Evolutionary conservation across 2,888 invertebrate genomes (phyloP).

Genomic region (Cryptus viduatorius): DNA sequence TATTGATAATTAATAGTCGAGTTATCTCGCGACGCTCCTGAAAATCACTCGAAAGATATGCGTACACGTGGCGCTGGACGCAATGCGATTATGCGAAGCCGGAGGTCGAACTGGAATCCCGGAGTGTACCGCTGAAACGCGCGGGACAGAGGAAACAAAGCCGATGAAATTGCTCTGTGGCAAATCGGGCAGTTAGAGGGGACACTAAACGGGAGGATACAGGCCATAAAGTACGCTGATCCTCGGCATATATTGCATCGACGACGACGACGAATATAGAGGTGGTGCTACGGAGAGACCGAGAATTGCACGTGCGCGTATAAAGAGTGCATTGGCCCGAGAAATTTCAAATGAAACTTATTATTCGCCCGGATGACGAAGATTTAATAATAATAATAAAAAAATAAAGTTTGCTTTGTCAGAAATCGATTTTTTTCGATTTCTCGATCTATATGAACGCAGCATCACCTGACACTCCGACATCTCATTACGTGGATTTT

Average conservation of each 20-base stretch:
- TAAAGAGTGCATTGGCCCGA: slow-evolving; percentile 25
- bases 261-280: slow-evolving; percentile 46
- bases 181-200: slow-evolving; percentile 64
- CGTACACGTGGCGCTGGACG: no score
- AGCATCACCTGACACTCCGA: not conserved
- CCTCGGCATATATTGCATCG: slow-evolving; percentile 36
- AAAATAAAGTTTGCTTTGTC: no score
- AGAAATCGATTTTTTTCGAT: no score
- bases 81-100: no score
- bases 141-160: slow-evolving; percentile 67
- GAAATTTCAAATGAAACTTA: slow-evolving; percentile 27
- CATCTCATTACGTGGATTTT: not conserved
- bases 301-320: slow-evolving; percentile 64
- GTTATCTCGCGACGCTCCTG: no score
- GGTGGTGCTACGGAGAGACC: slow-evolving; percentile 41
- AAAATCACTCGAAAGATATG: no score
- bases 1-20: no score
- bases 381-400: slow-evolving; percentile 2
- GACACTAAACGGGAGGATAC: slow-evolving; percentile 75
- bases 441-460: no score
- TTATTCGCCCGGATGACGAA: slow-evolving; percentile 9
- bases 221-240: slow-evolving; percentile 73
- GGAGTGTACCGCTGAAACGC: slow-evolving; percentile 50
- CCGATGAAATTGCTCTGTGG: slow-evolving; percentile 68
- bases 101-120: slow-evolving; percentile 27